These are phyloP conservation scores for Phocoena sinus DNA, from an alignment of 2,113 vertebrate genomes.

Conservation along the genomic window DNA sequence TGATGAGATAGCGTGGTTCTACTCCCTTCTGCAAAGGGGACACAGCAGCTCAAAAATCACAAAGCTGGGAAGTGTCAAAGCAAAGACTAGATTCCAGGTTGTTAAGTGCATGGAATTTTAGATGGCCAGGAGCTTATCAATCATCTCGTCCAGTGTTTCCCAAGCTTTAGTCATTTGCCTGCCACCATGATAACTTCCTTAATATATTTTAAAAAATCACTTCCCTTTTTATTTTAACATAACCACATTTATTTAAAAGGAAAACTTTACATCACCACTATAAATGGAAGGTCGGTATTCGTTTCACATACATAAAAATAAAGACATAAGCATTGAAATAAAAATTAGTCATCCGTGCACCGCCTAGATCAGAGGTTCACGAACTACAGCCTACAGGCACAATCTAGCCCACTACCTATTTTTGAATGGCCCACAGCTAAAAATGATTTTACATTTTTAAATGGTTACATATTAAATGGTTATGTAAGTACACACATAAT, in stretches of 20 bases:
- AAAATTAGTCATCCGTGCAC: neutral
- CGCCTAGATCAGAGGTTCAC: neutral
- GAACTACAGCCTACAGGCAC: neutral
- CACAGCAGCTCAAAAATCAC: neutral
- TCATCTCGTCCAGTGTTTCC: neutral
- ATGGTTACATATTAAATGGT: neutral
- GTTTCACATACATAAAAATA: neutral
- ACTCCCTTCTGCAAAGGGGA: neutral
- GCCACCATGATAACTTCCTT: neutral
- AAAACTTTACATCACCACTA: neutral
- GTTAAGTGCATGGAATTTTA: neutral
- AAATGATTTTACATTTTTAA: slow-evolving; percentile 8
- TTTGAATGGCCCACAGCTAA: neutral
- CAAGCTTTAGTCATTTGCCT: neutral
- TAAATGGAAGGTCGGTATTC: neutral
- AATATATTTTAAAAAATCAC: neutral
- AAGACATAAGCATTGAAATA: neutral
- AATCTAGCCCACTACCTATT: neutral
- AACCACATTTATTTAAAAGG: neutral
- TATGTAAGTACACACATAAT: neutral
- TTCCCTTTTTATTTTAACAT: neutral
- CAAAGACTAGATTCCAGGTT: neutral
- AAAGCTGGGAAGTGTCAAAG: neutral
- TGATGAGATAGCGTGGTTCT: neutral
- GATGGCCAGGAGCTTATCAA: neutral